phyloP scores from a whole-genome alignment of 2,797 vertebrate genomes.

The Gallinago stenura region DNA sequence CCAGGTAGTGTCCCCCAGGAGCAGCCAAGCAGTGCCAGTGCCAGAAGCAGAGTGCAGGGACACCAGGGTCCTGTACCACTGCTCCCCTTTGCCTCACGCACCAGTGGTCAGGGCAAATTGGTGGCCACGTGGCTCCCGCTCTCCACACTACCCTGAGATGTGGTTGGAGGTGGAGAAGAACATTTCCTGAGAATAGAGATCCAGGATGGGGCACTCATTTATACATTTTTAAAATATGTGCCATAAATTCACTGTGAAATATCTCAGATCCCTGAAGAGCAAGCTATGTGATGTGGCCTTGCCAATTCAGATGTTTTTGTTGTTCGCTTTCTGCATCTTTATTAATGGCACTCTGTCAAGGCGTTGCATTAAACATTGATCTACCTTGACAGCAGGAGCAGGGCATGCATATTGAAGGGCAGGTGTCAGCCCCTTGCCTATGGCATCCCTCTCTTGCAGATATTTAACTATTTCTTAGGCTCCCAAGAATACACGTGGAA shows the following conservation, averaged over 20 bases:
- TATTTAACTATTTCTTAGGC: neutral
- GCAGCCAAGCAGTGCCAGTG: neutral
- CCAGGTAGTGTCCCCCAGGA: no score
- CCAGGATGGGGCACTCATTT: neutral
- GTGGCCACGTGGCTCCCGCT: accelerated
- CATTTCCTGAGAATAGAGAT: neutral
- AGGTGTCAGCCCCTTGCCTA: neutral
- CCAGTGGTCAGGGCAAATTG: accelerated
- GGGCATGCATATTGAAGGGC: neutral
- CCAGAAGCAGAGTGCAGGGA: neutral
- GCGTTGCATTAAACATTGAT: neutral
- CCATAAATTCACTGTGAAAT: neutral
- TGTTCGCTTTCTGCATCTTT: slow-evolving; percentile 22
- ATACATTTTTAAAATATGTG: neutral
- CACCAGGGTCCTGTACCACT: neutral
- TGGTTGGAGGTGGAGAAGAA: accelerated
- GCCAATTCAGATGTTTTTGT: slow-evolving; percentile 8
- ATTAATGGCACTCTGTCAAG: neutral
- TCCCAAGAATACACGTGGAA: neutral
- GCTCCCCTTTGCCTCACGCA: accelerated
- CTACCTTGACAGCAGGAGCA: slow-evolving; percentile 27
- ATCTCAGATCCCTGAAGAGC: neutral
- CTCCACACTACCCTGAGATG: neutral
- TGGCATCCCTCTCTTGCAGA: neutral
- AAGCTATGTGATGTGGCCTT: neutral